phyloP scores from a whole-genome alignment of 2,888 invertebrate genomes.

The Cryptocephalus primarius region DNA sequence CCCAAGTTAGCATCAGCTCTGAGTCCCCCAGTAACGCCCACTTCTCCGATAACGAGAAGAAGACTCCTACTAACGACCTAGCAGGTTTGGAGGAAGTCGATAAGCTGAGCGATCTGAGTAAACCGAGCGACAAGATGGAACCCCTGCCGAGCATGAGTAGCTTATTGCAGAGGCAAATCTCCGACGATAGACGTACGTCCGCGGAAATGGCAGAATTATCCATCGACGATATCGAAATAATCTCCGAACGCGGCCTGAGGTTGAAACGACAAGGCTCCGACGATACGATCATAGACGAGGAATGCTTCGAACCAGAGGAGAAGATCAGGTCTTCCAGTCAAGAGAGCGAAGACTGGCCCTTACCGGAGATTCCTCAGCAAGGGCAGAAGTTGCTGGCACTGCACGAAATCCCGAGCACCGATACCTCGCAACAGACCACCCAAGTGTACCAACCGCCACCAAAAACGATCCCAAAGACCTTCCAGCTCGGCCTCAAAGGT shows the following conservation, averaged over 20 bases:
- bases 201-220: slow-evolving; percentile 79
- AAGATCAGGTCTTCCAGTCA: slow-evolving; percentile 45
- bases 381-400: slow-evolving; percentile 30
- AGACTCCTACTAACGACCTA: slow-evolving; percentile 24
- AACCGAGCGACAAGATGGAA: slow-evolving; percentile 21
- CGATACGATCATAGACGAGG: slow-evolving; percentile 38
- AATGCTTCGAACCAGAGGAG: slow-evolving; percentile 28
- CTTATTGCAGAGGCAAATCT: slow-evolving; percentile 46
- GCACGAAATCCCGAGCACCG: slow-evolving; percentile 35
- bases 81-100: slow-evolving; percentile 9
- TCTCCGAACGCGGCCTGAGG: slow-evolving; percentile 35
- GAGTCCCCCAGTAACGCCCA: slow-evolving; percentile 69
- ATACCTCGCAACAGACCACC: slow-evolving; percentile 35
- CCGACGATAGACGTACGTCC: slow-evolving; percentile 71
- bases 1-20: slow-evolving; percentile 74
- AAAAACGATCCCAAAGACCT: slow-evolving; percentile 33
- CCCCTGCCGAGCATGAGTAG: slow-evolving; percentile 30
- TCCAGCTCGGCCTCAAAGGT: slow-evolving; percentile 33
- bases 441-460: slow-evolving; percentile 34
- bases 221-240: slow-evolving; percentile 49
- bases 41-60: slow-evolving; percentile 40
- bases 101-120: slow-evolving; percentile 19
- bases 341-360: slow-evolving; percentile 66
- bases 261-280: slow-evolving; percentile 35
- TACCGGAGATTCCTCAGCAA: slow-evolving; percentile 54